These are phyloP conservation scores for Atherinosoma microstoma DNA, from an alignment of 2,797 vertebrate species.

Conservation along the genomic window DNA sequence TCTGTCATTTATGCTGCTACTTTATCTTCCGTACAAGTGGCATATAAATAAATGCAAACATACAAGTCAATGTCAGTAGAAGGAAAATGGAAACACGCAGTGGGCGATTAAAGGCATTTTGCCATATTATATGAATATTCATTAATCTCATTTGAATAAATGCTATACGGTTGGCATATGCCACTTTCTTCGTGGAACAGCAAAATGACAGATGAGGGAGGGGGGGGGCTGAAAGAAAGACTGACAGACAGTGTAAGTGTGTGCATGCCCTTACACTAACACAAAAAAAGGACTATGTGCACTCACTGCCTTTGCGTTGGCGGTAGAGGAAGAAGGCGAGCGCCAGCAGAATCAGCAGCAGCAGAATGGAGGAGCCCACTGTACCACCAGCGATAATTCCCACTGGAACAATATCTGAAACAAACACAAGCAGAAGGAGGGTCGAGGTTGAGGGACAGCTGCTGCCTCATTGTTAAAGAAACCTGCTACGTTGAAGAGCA, in stretches of 20 bases:
- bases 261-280: conserved; percentile 18
- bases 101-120: conserved; percentile 65
- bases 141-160: conserved; percentile 74
- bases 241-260: conserved; percentile 34
- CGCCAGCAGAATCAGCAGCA: conserved; percentile 86
- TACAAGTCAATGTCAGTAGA: conserved; percentile 38
- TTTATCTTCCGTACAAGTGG: conserved; percentile 31
- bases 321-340: conserved; percentile 92
- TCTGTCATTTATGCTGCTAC: conserved; percentile 42
- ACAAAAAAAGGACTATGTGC: conserved; percentile 19
- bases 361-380: conserved; percentile 88
- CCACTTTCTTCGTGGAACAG: conserved; percentile 37
- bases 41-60: conserved; percentile 39
- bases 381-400: conserved; percentile 93
- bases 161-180: conserved; percentile 51
- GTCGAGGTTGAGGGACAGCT: conserved; percentile 62
- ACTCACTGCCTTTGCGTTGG: conserved; percentile 96
- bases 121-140: conserved; percentile 74
- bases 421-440: conserved; percentile 51
- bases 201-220: conserved; percentile 60
- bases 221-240: conserved; percentile 45
- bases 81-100: conserved; percentile 51
- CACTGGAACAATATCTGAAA: conserved; percentile 91
- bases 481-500: conserved; percentile 48
- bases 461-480: conserved; percentile 50